Base-by-base conservation (phyloP, 2,888 invertebrate genomes). In the Eupithecia inturbata region DNA sequence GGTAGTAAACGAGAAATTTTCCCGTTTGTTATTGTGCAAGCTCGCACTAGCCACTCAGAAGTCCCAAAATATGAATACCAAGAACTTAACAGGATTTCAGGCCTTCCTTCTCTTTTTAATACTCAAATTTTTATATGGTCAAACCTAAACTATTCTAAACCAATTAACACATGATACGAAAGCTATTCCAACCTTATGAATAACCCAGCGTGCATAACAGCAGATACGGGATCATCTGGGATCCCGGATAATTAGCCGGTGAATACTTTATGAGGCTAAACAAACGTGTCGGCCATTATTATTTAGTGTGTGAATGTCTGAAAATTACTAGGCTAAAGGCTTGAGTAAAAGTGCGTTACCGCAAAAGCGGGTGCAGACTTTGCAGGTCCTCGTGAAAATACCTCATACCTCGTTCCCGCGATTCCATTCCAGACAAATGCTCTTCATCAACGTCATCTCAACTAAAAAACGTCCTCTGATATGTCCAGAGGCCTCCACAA, bases 171-270 rank as follows among this genome's bases (percentile, higher is more conserved):
- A 28, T 41, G 49, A 49, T 28, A 31, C 28, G n/a, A 31, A 67
- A 67, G 67, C 67, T 67, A 45, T 45, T 67, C 28, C 67, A 45
- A 9, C 19, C 67, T 31, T 49, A 31, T 67, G 49, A 45, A 49
- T 67, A 67, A 67, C 36, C 22, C 39, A 66, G 66, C 36, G 12
- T 73, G 62, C 45, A 67, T 45, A 45, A 41, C 45, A 26, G 12
- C 39, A 49, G 60, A 36, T 36, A 49, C 28, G 68, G 45, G 73
- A 76, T 76, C 49, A 76, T 64, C 70, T 68, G 62, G 71, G 45
- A 49, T 71, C 60, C 36, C 16, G 69, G 69, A 73, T 76, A 76
- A 76, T 76, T 73, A 69, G 66, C 22, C 41, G 14, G 26, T 73
- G 68, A 73, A 76, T 76, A 31, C 63, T 73, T 64, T 28, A 74